Conservation (phyloP, 2,113 vertebrate genomes). For the Odontophorus gujanensis region DNA sequence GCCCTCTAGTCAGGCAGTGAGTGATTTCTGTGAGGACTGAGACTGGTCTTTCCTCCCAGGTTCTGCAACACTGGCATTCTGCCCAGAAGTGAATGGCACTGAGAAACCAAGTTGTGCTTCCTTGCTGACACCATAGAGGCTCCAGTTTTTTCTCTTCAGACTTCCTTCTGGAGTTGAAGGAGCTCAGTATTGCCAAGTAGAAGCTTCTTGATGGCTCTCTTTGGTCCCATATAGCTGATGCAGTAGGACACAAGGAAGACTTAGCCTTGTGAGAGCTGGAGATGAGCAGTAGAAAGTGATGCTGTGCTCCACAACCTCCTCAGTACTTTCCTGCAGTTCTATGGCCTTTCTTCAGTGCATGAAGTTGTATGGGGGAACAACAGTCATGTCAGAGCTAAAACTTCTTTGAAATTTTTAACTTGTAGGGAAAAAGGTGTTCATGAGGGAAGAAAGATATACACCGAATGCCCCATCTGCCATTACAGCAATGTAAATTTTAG, state of each 20-base stretch:
- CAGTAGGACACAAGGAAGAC: background rate
- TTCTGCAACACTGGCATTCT: background rate
- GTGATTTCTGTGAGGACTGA: constrained; percentile 3
- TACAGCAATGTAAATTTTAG: background rate
- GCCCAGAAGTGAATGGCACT: background rate
- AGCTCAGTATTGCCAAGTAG: background rate
- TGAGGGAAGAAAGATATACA: background rate
- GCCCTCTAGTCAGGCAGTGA: background rate
- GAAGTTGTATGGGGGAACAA: background rate
- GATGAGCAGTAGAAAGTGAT: background rate
- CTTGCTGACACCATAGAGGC: background rate
- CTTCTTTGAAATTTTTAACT: constrained; percentile 27
- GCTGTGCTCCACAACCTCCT: background rate
- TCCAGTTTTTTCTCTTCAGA: background rate
- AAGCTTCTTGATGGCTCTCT: background rate
- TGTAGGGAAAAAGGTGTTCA: background rate
- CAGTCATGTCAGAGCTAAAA: constrained; percentile 16
- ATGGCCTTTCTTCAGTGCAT: background rate
- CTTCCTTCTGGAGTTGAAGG: background rate
- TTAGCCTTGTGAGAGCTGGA: fast-evolving
- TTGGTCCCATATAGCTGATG: background rate
- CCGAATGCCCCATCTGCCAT: background rate
- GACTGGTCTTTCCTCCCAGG: background rate
- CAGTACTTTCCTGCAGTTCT: background rate
- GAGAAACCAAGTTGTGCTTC: background rate